phyloP scores from a whole-genome alignment of 2,888 invertebrate species.

The Lycaena phlaeas region DNA sequence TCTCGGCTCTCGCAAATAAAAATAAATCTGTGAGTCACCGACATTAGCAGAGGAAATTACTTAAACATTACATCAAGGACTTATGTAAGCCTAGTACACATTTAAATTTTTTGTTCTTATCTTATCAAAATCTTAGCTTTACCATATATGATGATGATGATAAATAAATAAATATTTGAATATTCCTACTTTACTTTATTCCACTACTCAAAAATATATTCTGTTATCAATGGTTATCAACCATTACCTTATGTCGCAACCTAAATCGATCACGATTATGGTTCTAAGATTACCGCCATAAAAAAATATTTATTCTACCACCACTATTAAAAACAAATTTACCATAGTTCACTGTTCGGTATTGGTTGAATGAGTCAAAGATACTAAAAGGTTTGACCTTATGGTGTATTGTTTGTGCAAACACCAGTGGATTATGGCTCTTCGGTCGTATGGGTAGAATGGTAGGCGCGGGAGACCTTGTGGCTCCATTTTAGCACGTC shows the following conservation, averaged over 20 bases:
- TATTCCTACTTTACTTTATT: too few species aligned
- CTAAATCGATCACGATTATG: too few species aligned
- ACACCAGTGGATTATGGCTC: slow-evolving; percentile 1
- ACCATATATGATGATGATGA: too few species aligned
- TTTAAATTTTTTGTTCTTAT: too few species aligned
- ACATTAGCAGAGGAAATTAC: slow-evolving; percentile 1
- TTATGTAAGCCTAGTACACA: too few species aligned
- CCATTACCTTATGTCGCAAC: too few species aligned
- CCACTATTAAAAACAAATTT: not conserved
- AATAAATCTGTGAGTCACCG: slow-evolving; percentile 5
- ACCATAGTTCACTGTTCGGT: slow-evolving; percentile 3
- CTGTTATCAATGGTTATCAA: too few species aligned
- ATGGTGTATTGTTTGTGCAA: not conserved
- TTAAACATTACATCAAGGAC: not conserved
- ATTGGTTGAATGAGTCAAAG: slow-evolving; percentile 3
- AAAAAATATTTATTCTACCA: too few species aligned
- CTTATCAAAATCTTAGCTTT: too few species aligned
- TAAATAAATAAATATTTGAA: too few species aligned
- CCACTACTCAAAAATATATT: too few species aligned
- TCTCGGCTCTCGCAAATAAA: slow-evolving; percentile 2
- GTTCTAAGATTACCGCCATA: too few species aligned
- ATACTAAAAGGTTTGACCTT: slow-evolving; percentile 7
- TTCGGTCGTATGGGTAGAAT: not conserved
- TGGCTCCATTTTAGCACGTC: not conserved
- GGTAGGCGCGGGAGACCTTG: not conserved